phyloP scores from a whole-genome alignment of 2,888 invertebrate genomes.

The Strigamia transsilvanica region DNA sequence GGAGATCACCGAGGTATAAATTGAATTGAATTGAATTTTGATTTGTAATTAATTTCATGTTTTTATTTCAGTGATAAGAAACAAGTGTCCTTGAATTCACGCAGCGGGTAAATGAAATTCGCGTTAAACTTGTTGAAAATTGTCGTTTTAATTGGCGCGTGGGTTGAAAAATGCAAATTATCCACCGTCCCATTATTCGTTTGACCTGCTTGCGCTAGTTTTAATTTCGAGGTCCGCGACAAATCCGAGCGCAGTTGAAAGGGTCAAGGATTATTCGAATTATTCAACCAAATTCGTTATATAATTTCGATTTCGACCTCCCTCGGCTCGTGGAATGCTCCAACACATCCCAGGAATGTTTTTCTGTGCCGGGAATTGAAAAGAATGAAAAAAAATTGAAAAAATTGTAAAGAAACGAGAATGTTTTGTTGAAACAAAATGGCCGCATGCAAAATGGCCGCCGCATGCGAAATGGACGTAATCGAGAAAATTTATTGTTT shows the following conservation, averaged over 20 bases:
- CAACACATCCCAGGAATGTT: background rate
- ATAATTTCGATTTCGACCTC: background rate
- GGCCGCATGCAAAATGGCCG: too few species aligned
- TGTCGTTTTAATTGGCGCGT: background rate
- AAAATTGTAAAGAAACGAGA: background rate
- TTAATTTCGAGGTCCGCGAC: conserved; percentile 8
- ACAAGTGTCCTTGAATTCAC: conserved; percentile 1
- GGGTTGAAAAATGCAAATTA: background rate
- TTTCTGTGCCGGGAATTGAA: background rate
- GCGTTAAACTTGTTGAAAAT: background rate
- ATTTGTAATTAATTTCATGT: background rate
- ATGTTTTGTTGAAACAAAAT: background rate
- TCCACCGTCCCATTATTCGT: background rate
- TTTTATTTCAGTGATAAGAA: background rate
- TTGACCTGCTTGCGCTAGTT: conserved; percentile 19
- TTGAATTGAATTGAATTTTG: too few species aligned
- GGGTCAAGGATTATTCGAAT: conserved; percentile 14
- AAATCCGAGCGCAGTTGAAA: background rate
- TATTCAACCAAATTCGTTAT: too few species aligned
- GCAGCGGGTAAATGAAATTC: background rate
- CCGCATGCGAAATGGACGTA: background rate
- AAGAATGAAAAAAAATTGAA: too few species aligned
- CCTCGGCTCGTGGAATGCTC: background rate
- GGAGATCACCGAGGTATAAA: conserved; percentile 72
- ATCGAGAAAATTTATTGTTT: background rate